These are phyloP conservation scores for Trichacis sp. DNA, from an alignment of 2,888 invertebrate species.

Conservation along the genomic window DNA sequence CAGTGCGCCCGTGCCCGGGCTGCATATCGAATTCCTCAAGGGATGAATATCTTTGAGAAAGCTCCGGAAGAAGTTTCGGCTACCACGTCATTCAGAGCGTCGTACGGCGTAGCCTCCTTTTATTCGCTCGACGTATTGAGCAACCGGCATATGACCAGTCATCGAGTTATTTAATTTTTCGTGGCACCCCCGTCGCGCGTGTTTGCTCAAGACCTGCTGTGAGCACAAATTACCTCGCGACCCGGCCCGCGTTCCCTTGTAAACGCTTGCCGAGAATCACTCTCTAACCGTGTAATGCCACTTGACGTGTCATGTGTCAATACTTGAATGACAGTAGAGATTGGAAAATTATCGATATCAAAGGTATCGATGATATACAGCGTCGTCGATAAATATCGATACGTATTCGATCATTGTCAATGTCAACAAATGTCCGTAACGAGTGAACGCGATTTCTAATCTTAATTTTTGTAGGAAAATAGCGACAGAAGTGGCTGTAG, in stretches of 20 bases:
- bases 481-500: too few species aligned
- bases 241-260: slow-evolving; percentile 64
- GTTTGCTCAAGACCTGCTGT: slow-evolving; percentile 75
- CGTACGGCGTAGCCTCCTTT: slow-evolving; percentile 46
- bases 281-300: slow-evolving; percentile 30
- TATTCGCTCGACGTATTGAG: slow-evolving; percentile 16
- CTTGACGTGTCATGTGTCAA: slow-evolving; percentile 40
- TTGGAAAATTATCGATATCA: not conserved
- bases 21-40: slow-evolving; percentile 41
- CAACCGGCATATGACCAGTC: slow-evolving; percentile 74
- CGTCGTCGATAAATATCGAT: too few species aligned
- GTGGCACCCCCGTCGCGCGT: slow-evolving; percentile 69
- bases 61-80: slow-evolving; percentile 43
- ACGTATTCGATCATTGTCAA: too few species aligned
- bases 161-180: slow-evolving; percentile 74
- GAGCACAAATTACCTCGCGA: slow-evolving; percentile 76
- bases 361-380: too few species aligned
- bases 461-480: too few species aligned
- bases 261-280: slow-evolving; percentile 38
- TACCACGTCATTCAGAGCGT: slow-evolving; percentile 50
- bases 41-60: slow-evolving; percentile 46
- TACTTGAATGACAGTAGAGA: slow-evolving; percentile 9
- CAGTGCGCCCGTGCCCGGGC: not conserved
- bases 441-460: too few species aligned
- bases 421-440: too few species aligned